These are phyloP conservation scores for Oasisia sp. DNA, from an alignment of 2,888 invertebrate genomes.

Conservation along the genomic window DNA sequence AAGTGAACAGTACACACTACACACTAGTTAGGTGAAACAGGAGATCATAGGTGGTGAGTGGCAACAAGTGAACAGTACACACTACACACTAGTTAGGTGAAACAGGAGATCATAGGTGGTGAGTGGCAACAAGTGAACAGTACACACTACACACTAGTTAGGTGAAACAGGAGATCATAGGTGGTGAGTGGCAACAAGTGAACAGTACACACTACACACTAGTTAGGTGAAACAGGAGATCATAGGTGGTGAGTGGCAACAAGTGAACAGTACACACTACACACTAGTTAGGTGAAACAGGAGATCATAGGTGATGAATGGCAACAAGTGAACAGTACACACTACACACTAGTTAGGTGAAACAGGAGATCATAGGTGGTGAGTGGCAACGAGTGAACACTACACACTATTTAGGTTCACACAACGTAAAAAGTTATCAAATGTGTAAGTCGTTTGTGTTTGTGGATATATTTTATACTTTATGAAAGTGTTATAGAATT, in stretches of 20 bases:
- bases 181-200: too few species aligned
- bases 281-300: neutral
- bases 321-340: neutral
- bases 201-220: neutral
- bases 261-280: neutral
- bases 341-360: neutral
- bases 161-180: neutral
- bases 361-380: neutral
- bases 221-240: too few species aligned
- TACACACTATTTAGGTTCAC: neutral
- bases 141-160: neutral
- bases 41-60: neutral
- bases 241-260: too few species aligned
- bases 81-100: neutral
- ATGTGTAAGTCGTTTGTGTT: too few species aligned
- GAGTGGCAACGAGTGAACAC: neutral
- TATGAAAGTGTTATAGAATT: too few species aligned
- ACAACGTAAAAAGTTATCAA: too few species aligned
- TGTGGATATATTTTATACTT: too few species aligned
- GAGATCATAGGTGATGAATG: too few species aligned
- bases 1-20: neutral
- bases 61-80: neutral
- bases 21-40: neutral
- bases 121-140: too few species aligned
- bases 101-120: too few species aligned